Evolutionary conservation across 2,113 vertebrate species (phyloP).

Genomic region (Pseudorasbora parva): DNA sequence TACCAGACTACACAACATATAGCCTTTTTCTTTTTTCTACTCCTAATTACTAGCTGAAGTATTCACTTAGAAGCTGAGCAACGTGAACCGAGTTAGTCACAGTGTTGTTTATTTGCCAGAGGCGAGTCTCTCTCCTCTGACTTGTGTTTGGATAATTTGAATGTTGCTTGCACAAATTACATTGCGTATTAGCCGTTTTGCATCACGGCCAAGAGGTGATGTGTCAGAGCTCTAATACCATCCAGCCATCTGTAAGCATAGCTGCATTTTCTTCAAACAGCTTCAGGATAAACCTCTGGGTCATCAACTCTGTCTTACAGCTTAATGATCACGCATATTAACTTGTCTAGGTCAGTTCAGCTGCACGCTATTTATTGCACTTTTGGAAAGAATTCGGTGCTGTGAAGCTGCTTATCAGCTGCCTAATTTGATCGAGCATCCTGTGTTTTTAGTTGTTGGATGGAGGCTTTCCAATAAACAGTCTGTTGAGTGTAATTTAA

Average conservation of each 20-base stretch:
- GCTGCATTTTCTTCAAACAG: neutral
- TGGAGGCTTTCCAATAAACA: slow-evolving; percentile 7
- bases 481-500: neutral
- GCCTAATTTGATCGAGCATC: neutral
- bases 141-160: neutral
- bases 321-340: neutral
- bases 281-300: neutral
- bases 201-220: neutral
- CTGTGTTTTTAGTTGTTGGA: neutral
- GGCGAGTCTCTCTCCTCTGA: neutral
- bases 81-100: neutral
- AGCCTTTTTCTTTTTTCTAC: neutral
- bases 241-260: slow-evolving; percentile 1
- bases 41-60: slow-evolving; percentile 29
- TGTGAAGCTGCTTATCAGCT: neutral
- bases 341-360: neutral
- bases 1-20: neutral
- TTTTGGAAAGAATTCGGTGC: neutral
- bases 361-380: neutral
- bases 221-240: slow-evolving; percentile 7
- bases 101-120: neutral
- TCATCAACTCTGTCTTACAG: neutral
- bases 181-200: neutral
- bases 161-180: slow-evolving; percentile 21
- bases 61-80: slow-evolving; percentile 8